Conservation (phyloP, 2,113 vertebrate genomes). For the Rhea americana region DNA sequence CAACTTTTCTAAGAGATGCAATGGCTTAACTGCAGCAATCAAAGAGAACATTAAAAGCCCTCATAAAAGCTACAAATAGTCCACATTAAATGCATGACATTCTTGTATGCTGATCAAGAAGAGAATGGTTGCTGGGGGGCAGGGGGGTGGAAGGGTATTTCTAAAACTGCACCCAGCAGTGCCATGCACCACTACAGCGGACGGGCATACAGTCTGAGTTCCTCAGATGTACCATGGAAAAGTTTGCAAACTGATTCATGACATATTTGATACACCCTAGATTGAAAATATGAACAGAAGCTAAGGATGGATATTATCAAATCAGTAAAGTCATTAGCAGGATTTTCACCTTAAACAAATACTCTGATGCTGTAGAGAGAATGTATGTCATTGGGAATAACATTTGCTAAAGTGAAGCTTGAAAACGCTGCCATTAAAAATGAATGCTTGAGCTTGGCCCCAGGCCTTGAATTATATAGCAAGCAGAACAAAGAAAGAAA, state of each 20-base stretch:
- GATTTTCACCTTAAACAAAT: neutral
- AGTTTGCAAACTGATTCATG: neutral
- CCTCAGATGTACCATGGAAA: neutral
- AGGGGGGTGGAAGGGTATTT: no score
- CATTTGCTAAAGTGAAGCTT: neutral
- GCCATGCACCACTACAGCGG: neutral
- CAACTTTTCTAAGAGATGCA: neutral
- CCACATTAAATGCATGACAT: neutral
- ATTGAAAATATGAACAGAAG: neutral
- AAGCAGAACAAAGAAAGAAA: neutral
- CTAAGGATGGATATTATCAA: neutral
- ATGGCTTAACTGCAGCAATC: neutral
- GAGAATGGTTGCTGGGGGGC: neutral
- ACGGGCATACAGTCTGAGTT: neutral
- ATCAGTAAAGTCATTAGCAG: neutral
- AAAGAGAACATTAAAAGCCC: neutral
- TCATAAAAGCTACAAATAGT: neutral
- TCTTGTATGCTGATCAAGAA: neutral
- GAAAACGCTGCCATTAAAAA: neutral
- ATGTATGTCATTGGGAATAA: neutral
- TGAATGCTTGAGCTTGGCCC: no score
- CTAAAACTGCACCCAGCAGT: no score
- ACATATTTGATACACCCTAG: neutral
- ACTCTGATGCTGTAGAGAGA: neutral
- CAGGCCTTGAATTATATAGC: neutral